Conservation (phyloP, 2,113 vertebrate species). For the Scomber japonicus region DNA sequence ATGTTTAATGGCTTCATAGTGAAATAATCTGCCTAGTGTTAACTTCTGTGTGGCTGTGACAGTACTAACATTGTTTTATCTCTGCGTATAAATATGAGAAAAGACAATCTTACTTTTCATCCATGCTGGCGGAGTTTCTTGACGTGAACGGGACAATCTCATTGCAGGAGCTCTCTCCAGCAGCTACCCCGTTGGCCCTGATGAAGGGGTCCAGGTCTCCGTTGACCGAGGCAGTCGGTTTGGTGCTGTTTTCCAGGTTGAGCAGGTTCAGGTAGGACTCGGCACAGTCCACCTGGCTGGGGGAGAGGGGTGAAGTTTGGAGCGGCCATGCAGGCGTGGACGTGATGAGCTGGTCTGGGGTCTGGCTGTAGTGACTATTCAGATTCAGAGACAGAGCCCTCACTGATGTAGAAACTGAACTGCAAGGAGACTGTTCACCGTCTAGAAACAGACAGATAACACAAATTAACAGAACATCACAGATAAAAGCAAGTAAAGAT, state of each 20-base stretch:
- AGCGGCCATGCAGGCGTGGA: constrained; percentile 83
- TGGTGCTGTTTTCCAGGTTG: constrained; percentile 78
- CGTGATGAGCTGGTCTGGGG: constrained; percentile 83
- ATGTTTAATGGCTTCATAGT: neutral
- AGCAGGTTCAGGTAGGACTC: constrained; percentile 89
- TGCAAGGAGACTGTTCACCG: constrained; percentile 78
- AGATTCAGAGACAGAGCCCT: constrained; percentile 87
- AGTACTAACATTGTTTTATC: neutral
- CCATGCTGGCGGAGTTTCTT: constrained; percentile 64
- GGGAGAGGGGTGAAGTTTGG: constrained; percentile 64
- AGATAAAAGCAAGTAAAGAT: neutral
- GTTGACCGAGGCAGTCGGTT: neutral
- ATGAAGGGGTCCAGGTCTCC: constrained; percentile 52
- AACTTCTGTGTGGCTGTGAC: neutral
- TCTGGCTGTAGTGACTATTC: constrained; percentile 88
- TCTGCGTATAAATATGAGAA: constrained; percentile 2
- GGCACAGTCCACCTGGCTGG: constrained; percentile 59
- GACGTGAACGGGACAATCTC: constrained; percentile 67
- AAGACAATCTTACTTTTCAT: constrained; percentile 83
- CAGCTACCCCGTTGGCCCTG: constrained; percentile 58
- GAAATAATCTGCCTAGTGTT: neutral
- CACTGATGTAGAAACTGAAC: constrained; percentile 64
- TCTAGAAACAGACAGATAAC: constrained; percentile 65
- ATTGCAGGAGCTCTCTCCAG: constrained; percentile 70
- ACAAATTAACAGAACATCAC: neutral